Conservation (phyloP, 2,888 invertebrate genomes). For the Petrolisthes cinctipes region DNA sequence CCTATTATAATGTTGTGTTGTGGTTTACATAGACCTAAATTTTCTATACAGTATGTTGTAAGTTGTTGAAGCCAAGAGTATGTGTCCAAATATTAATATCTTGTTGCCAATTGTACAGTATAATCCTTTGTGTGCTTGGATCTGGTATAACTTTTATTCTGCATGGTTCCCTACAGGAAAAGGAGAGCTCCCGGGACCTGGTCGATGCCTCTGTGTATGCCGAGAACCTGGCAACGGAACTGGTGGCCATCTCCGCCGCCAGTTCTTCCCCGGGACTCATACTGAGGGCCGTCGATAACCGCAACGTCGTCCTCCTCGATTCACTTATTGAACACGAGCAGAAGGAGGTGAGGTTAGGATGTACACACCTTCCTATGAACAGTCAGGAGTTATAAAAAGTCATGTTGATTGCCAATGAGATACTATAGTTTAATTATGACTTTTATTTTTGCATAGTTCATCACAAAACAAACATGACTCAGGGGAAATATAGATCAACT, state of each 20-base stretch:
- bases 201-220: conserved; percentile 95
- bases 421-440: too few relatives aligned
- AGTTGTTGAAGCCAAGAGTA: too few relatives aligned
- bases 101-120: too few relatives aligned
- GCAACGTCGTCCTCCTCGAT: conserved; percentile 94
- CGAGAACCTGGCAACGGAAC: conserved; percentile 96
- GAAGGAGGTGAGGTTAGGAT: conserved; percentile 79
- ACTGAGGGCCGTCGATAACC: conserved; percentile 92
- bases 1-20: too few relatives aligned
- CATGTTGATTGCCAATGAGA: too few relatives aligned
- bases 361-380: background rate
- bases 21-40: too few relatives aligned
- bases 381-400: too few relatives aligned
- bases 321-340: conserved; percentile 98
- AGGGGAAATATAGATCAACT: background rate
- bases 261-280: conserved; percentile 94
- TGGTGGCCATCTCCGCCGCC: conserved; percentile 92
- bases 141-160: background rate
- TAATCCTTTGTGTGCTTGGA: too few relatives aligned
- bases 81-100: too few relatives aligned
- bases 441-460: background rate
- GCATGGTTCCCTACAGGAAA: conserved; percentile 77
- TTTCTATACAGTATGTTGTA: too few relatives aligned
- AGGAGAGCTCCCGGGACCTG: conserved; percentile 97
- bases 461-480: background rate